Evolutionary conservation across 2,888 invertebrate genomes (phyloP).

Genomic region (Ochropleura leucogaster): DNA sequence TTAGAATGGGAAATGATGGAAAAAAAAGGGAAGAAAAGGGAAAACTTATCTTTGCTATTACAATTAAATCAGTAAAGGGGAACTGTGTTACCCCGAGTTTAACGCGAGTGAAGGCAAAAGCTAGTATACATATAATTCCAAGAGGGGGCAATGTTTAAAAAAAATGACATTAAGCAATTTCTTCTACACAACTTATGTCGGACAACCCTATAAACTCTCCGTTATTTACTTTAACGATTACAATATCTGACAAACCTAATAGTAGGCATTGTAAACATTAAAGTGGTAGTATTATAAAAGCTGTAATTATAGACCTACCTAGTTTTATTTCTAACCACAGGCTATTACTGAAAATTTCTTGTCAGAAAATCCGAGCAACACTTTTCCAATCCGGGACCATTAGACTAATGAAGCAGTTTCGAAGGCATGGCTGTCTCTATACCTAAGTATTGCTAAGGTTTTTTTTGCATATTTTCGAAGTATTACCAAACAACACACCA

Average conservation of each 20-base stretch:
- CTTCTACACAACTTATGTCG: neutral
- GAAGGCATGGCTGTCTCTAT: conserved; percentile 7
- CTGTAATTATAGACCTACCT: neutral
- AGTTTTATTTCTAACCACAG: conserved; percentile 23
- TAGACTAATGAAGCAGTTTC: conserved; percentile 41
- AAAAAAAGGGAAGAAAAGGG: no score
- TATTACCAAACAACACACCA: neutral
- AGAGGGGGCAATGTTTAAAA: no score
- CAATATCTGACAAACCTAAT: no score
- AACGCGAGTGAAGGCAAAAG: no score
- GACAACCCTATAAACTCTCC: neutral
- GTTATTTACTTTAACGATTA: no score
- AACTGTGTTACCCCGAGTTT: no score
- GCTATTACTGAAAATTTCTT: conserved; percentile 23
- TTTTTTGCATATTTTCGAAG: neutral
- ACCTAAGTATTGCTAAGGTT: conserved; percentile 1
- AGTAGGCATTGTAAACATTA: neutral
- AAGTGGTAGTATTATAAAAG: neutral
- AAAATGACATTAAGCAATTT: neutral
- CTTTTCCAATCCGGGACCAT: conserved; percentile 33
- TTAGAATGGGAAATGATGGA: no score
- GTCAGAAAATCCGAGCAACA: conserved; percentile 32
- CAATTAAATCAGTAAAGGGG: no score
- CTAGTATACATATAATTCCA: no score
- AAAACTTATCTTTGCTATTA: no score